Conservation (phyloP, 2,797 vertebrate genomes). For the Spinus pinus region DNA sequence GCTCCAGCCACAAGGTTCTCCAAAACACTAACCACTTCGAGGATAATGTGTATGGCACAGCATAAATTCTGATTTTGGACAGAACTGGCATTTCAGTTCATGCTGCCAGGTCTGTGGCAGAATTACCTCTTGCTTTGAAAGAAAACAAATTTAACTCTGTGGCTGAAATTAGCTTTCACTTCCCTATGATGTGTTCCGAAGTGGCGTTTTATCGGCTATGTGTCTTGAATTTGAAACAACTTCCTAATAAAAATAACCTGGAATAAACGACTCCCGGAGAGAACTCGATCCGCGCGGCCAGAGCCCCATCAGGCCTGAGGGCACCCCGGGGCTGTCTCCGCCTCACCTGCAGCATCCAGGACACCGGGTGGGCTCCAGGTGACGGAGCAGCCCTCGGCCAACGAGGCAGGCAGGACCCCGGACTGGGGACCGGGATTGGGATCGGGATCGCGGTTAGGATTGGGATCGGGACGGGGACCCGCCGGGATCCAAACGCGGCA, state of each 20-base stretch:
- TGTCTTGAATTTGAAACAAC: conserved; percentile 6
- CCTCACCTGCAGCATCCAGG: not conserved
- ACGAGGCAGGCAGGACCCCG: not conserved
- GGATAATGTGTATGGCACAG: not conserved
- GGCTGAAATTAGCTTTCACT: not conserved
- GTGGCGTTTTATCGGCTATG: not conserved
- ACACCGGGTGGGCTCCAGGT: not conserved
- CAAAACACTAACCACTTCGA: not conserved
- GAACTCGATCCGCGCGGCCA: not conserved
- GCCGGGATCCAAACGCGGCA: fast-evolving
- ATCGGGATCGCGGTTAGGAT: fast-evolving
- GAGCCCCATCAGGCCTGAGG: fast-evolving
- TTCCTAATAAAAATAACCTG: conserved; percentile 65
- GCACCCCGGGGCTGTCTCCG: not conserved
- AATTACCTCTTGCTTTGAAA: not conserved
- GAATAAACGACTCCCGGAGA: not conserved
- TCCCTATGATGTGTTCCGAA: not conserved
- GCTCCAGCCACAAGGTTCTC: not conserved
- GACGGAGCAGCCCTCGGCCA: not conserved
- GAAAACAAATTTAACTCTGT: not conserved
- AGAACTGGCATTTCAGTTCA: not conserved
- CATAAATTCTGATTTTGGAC: not conserved
- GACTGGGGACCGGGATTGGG: fast-evolving
- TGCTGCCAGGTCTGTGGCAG: not conserved
- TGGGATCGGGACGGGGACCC: fast-evolving